A percentile compares a stretch with the other conserved stretches of the same genome.
Evolutionary conservation across 2,888 invertebrate genomes (phyloP).

Genomic region (Marasmarcha lunaedactyla): DNA sequence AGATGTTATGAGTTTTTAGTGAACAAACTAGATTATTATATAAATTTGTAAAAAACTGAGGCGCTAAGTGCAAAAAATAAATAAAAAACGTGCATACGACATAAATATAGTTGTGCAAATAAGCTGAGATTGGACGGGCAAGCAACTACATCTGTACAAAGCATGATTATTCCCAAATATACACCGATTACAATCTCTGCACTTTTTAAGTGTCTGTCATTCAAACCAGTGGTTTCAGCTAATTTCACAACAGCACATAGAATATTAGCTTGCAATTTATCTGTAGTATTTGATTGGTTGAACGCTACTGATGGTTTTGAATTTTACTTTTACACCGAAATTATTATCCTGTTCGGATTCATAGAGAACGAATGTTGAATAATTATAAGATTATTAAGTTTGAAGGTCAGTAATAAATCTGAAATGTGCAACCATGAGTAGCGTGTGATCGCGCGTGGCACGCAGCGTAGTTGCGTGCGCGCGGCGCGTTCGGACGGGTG

Average conservation of each 20-base stretch:
- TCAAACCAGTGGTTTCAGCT: constrained; percentile 52
- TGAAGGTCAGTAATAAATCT: background rate
- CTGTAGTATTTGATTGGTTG: constrained; percentile 28
- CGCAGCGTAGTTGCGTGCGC: background rate
- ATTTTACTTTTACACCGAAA: too few species aligned
- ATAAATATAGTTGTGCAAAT: constrained; percentile 41
- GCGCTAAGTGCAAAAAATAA: too few species aligned
- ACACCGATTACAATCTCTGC: constrained; percentile 15
- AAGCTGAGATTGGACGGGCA: constrained; percentile 65
- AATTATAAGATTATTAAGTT: too few species aligned
- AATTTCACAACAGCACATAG: constrained; percentile 56
- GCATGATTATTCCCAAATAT: constrained; percentile 32
- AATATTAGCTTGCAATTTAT: constrained; percentile 38
- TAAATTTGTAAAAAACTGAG: too few species aligned
- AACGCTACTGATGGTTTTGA: constrained; percentile 5
- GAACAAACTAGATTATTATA: too few species aligned
- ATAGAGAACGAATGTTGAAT: too few species aligned
- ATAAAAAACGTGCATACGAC: background rate
- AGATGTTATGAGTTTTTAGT: too few species aligned
- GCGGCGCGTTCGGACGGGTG: constrained; percentile 17
- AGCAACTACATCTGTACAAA: constrained; percentile 28
- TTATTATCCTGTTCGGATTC: too few species aligned
- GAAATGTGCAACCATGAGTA: background rate
- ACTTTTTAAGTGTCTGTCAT: constrained; percentile 18
- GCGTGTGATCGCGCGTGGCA: background rate